A percentile compares a stretch with the other conserved stretches of the same genome.
phyloP scores from a whole-genome alignment of 92 coral and sea anemone genomes.

The Zoanthus sociatus region DNA sequence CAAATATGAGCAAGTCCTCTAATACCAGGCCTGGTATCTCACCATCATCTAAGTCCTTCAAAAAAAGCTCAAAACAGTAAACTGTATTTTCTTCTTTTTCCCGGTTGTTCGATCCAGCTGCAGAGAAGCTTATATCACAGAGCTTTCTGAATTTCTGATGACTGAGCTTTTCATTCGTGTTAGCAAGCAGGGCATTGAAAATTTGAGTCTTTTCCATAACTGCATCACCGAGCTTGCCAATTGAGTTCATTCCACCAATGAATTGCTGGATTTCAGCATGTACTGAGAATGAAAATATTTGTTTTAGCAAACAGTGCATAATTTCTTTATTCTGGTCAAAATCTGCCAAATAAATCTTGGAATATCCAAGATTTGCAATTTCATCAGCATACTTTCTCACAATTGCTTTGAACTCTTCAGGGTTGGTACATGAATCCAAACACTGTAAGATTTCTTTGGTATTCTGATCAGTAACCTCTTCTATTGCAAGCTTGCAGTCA shows the following conservation, averaged over 20 bases:
- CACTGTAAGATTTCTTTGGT: not conserved
- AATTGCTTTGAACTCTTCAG: slow-evolving; percentile 23
- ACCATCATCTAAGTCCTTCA: slow-evolving; percentile 30
- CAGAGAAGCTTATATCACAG: slow-evolving; percentile 9
- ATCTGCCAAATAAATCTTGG: slow-evolving; percentile 8
- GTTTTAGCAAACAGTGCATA: slow-evolving; percentile 16
- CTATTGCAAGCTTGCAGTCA: slow-evolving; percentile 3
- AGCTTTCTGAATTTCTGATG: slow-evolving; percentile 26
- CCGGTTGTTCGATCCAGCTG: slow-evolving; percentile 16
- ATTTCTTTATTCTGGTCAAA: slow-evolving; percentile 12
- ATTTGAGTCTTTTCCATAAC: not conserved
- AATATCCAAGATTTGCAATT: slow-evolving; percentile 15
- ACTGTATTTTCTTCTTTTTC: slow-evolving; percentile 23
- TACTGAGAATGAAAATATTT: not conserved
- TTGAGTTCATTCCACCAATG: not conserved
- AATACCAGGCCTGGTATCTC: slow-evolving; percentile 33
- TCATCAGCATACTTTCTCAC: slow-evolving; percentile 10
- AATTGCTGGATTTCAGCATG: not conserved
- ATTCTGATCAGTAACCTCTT: too few species aligned
- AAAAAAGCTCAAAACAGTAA: slow-evolving; percentile 30
- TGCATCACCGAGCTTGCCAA: too few species aligned
- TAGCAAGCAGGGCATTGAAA: slow-evolving; percentile 25
- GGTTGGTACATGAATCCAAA: slow-evolving; percentile 19
- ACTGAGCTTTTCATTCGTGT: not conserved
- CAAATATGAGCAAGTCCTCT: slow-evolving; percentile 38